A percentile compares a stretch with the other conserved stretches of the same genome.
Evolutionary conservation across 2,797 vertebrate genomes (phyloP).

Genomic region (Leucoraja ocellata): DNA sequence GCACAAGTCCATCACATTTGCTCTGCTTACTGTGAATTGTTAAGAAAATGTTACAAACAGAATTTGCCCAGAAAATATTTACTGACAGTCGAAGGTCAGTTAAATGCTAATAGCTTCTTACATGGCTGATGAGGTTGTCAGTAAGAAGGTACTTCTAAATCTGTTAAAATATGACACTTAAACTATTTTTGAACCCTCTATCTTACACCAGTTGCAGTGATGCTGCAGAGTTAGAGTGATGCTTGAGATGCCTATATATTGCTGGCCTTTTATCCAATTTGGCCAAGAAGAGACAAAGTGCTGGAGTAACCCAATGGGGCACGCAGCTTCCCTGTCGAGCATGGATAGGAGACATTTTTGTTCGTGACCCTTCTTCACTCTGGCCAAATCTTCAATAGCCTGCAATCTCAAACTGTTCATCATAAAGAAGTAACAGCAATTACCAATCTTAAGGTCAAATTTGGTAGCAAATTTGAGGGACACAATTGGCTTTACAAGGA

Average conservation of each 20-base stretch:
- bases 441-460: not conserved
- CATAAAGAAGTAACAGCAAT: not conserved
- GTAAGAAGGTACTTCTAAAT: not conserved
- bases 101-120: not conserved
- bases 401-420: not conserved
- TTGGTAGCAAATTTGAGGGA: not conserved
- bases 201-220: not conserved
- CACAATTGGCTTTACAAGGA: not conserved
- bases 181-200: not conserved
- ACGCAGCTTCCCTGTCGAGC: too few species aligned
- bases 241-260: constrained; percentile 45
- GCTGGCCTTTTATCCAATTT: constrained; percentile 45
- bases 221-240: constrained; percentile 37
- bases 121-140: not conserved
- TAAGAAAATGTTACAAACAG: not conserved
- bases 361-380: too few species aligned
- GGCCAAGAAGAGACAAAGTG: too few species aligned
- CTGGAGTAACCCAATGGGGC: too few species aligned
- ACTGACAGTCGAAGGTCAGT: not conserved
- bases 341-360: too few species aligned
- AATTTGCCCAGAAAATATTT: not conserved
- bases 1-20: not conserved
- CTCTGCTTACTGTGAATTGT: not conserved
- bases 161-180: not conserved
- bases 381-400: not conserved